These are phyloP conservation scores for Dendroctonus valens DNA, from an alignment of 1,140 invertebrate genomes.

Conservation along the genomic window DNA sequence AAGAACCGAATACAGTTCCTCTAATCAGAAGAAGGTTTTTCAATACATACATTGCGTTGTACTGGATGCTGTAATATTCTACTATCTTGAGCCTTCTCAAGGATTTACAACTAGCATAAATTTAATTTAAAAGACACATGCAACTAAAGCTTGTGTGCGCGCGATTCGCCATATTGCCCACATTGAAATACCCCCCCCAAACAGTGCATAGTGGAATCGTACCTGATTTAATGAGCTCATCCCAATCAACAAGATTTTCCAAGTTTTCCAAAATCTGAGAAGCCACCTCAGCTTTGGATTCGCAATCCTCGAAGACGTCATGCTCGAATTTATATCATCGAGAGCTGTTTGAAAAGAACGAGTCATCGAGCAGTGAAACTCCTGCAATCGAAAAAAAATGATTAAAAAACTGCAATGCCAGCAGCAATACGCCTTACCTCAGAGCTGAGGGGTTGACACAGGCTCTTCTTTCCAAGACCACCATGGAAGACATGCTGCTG, in stretches of 20 bases:
- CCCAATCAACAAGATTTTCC: conserved; percentile 45
- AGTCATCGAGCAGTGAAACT: conserved; percentile 38
- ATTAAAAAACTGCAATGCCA: background rate
- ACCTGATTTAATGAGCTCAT: conserved; percentile 48
- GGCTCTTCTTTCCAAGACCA: conserved; percentile 55
- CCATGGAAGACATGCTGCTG: conserved; percentile 47
- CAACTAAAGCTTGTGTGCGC: too few species aligned
- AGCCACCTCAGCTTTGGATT: conserved; percentile 44
- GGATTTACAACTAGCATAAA: too few species aligned
- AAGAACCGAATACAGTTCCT: too few species aligned
- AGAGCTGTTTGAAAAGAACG: conserved; percentile 39
- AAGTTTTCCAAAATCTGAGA: conserved; percentile 46
- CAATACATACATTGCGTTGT: too few species aligned
- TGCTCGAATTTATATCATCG: conserved; percentile 42
- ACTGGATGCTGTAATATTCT: too few species aligned
- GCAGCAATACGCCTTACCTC: conserved; percentile 24
- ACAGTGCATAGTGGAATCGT: background rate
- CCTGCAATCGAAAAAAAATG: conserved; percentile 17
- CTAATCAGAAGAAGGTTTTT: too few species aligned
- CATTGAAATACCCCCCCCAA: too few species aligned
- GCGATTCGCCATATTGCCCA: too few species aligned
- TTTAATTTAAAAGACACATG: background rate
- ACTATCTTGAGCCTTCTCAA: too few species aligned
- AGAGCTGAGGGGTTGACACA: conserved; percentile 49
- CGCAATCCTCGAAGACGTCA: conserved; percentile 39